Conservation (phyloP, 92 coral and sea anemone genomes). For the Porites divaricata region DNA sequence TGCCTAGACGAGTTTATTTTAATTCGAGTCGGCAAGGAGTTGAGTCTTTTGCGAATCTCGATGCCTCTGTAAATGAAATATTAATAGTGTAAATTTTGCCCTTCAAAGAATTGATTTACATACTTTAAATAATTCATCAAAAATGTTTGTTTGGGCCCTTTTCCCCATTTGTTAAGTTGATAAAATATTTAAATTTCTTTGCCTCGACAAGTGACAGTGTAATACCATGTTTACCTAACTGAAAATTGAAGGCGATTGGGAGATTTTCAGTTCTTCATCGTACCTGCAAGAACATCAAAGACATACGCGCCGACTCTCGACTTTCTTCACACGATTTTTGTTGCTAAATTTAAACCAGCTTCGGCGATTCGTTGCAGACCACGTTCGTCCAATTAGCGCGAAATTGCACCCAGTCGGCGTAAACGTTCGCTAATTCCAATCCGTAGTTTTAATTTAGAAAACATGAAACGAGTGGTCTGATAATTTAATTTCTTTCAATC, state of each 20-base stretch:
- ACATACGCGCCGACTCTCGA: constrained; percentile 17
- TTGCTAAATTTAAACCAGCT: constrained; percentile 4
- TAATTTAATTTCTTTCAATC: constrained; percentile 63
- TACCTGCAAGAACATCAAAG: constrained; percentile 1
- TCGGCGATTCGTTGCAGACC: constrained; percentile 22
- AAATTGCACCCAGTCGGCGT: constrained; percentile 64
- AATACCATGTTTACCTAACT: constrained; percentile 79
- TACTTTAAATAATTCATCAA: constrained; percentile 82
- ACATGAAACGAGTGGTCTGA: constrained; percentile 54
- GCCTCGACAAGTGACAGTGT: constrained; percentile 72
- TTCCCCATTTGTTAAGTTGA: constrained; percentile 93
- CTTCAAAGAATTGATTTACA: constrained; percentile 95
- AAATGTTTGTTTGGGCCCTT: constrained; percentile 73
- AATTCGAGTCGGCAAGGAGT: constrained; percentile 29
- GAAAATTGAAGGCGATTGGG: constrained; percentile 54
- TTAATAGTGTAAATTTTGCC: constrained; percentile 86
- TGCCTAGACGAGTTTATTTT: constrained; percentile 14
- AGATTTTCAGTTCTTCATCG: constrained; percentile 42
- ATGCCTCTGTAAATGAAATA: constrained; percentile 88
- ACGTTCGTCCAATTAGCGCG: constrained; percentile 62
- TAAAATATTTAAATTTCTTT: constrained; percentile 96
- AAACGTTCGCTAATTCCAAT: constrained; percentile 38
- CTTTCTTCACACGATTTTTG: constrained; percentile 6
- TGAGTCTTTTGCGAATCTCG: constrained; percentile 32
- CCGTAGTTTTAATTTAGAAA: constrained; percentile 64